Base-by-base conservation (phyloP, 2,113 vertebrate genomes). In the Pseudorasbora parva region DNA sequence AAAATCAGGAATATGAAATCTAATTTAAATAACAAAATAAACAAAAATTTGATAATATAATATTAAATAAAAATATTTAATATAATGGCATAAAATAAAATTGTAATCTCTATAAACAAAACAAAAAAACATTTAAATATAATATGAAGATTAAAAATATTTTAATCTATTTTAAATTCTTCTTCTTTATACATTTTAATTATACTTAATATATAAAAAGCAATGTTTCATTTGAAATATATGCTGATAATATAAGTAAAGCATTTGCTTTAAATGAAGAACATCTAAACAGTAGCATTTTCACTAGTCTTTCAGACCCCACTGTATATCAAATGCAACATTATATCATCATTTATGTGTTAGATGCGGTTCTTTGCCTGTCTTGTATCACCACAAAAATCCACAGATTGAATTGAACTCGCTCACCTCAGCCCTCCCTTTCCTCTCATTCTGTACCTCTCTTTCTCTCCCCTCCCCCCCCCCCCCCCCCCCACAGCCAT, bases 351-450 rank as follows among this genome's bases (percentile, higher is more conserved):
- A 15, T 45, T 45, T 45, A 2, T 11, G 5, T 45, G 49, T 51
- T 51, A 51, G 8, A 21, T 68, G 64, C 19, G 10, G 33, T 41
- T 80, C 9, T 27, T 80, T 12, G 19, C 43, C 1, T 23, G 33
- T 51, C 51, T 57, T 30, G 54, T 37, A 54, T 60, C 60, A 19
- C 57, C 64, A 37, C 27, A 56, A 25, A 43, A 49, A 14, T 64
- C 54, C 59, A 73, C 11, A 62, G 37, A 45, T 27, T 76, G 60
- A 19, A 82, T 10, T 86, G 80, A 82, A 74, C 73, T 73, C 37
- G 1, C 74, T 86, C 62, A 82, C 62, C 41, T 41, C 51, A 45
- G 72, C 33, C 62, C 64, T 41, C 84, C 19, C 64, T 9, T 33
- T 77, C 25, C 62, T 49, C 49, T 77, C 74, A 74, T 15, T 56